phyloP scores from a whole-genome alignment of 2,888 invertebrate genomes.

The Chloromyia formosa region DNA sequence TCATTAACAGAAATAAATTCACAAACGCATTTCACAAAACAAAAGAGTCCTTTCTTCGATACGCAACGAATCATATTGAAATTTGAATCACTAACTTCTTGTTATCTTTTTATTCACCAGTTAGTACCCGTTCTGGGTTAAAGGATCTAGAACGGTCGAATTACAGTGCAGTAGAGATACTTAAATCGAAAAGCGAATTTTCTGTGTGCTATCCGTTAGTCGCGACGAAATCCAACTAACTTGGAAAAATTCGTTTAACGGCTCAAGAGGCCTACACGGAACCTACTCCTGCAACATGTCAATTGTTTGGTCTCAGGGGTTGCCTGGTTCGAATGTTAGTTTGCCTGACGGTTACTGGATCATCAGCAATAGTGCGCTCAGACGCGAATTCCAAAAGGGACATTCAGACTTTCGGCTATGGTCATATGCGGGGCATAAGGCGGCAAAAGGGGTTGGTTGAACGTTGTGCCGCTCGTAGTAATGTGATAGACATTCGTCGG shows the following conservation, averaged over 20 bases:
- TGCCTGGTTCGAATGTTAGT: conserved; percentile 22
- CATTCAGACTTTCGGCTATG: conserved; percentile 2
- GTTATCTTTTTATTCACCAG: neutral
- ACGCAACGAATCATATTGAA: too few relatives aligned
- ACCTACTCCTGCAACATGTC: conserved; percentile 25
- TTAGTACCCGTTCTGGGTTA: neutral
- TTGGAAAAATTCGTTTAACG: conserved; percentile 34
- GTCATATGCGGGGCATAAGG: neutral
- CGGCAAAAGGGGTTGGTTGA: neutral
- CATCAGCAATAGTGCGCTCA: neutral
- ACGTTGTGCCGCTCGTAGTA: too few relatives aligned
- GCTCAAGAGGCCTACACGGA: conserved; percentile 27
- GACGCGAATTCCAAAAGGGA: conserved; percentile 20
- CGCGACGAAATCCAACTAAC: conserved; percentile 36
- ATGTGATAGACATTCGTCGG: neutral
- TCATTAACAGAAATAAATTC: too few relatives aligned
- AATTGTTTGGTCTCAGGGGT: conserved; percentile 38
- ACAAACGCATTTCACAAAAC: too few relatives aligned
- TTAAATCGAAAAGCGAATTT: neutral
- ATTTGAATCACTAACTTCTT: neutral
- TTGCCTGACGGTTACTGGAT: conserved; percentile 5
- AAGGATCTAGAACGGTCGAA: neutral
- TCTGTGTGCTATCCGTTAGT: conserved; percentile 21
- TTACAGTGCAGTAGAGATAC: neutral
- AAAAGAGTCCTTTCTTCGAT: too few relatives aligned